phyloP scores from a whole-genome alignment of 2,113 vertebrate genomes.

The Ciconia maguari region DNA sequence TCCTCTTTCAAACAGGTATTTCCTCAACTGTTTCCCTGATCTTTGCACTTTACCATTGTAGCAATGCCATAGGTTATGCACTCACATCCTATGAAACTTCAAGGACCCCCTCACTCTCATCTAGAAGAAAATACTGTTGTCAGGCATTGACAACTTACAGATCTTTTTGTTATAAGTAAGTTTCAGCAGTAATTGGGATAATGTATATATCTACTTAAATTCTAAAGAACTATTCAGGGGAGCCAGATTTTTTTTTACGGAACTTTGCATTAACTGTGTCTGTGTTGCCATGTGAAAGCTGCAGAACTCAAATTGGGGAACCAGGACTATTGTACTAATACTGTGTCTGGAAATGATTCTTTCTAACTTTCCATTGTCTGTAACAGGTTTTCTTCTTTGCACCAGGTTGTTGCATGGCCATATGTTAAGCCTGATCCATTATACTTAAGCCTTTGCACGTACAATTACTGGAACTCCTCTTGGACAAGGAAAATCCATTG shows the following conservation, averaged over 20 bases:
- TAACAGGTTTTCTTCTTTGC: constrained; percentile 6
- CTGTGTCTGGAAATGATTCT: not conserved
- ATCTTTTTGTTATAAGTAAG: not conserved
- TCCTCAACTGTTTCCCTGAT: not conserved
- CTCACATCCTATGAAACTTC: not conserved
- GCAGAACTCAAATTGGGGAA: not conserved
- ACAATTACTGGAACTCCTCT: not conserved
- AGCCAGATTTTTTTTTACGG: not conserved
- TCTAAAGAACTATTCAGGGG: not conserved
- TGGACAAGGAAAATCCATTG: not conserved
- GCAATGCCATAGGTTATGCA: not conserved
- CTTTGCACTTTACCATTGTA: not conserved
- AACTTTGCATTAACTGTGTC: not conserved
- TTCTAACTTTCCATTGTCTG: not conserved
- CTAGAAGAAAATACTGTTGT: not conserved
- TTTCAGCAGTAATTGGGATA: not conserved
- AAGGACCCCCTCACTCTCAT: not conserved
- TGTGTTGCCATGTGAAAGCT: not conserved
- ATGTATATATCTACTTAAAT: not conserved
- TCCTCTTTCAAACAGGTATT: not conserved
- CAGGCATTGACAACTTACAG: not conserved
- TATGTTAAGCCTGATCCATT: not conserved
- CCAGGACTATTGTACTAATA: not conserved
- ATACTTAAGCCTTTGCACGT: constrained; percentile 10
- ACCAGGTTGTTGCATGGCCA: not conserved